phyloP scores from a whole-genome alignment of 2,113 vertebrate species.

The Ranitomeya variabilis region DNA sequence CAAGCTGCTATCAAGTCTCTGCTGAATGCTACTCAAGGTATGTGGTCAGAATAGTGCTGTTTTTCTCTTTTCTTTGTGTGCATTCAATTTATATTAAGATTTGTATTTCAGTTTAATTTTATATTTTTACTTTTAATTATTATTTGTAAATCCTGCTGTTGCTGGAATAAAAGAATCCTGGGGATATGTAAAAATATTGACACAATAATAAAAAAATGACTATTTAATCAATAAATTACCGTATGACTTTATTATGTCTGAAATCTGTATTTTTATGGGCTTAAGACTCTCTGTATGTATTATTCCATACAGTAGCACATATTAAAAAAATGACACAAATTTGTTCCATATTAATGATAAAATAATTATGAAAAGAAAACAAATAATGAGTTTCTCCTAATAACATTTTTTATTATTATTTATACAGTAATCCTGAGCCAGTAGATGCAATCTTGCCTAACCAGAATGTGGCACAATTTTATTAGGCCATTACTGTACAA shows the following conservation, averaged over 20 bases:
- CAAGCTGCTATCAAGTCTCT: no score
- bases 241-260: neutral
- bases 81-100: no score
- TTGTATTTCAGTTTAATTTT: no score
- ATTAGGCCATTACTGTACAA: conserved; percentile 58
- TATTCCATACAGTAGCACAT: neutral
- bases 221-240: neutral
- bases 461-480: conserved; percentile 43
- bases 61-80: no score
- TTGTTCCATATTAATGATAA: conserved; percentile 1
- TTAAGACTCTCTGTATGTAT: neutral
- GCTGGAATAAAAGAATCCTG: no score
- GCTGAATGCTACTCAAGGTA: no score
- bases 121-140: no score
- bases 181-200: no score
- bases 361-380: neutral
- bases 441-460: conserved; percentile 22
- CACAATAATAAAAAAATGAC: no score
- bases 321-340: conserved; percentile 4
- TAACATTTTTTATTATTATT: neutral
- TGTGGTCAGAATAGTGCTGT: no score
- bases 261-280: neutral
- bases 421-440: neutral
- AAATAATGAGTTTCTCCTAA: neutral
- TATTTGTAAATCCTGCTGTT: no score